phyloP scores from a whole-genome alignment of 2,888 invertebrate genomes.

The Agrochola macilenta region DNA sequence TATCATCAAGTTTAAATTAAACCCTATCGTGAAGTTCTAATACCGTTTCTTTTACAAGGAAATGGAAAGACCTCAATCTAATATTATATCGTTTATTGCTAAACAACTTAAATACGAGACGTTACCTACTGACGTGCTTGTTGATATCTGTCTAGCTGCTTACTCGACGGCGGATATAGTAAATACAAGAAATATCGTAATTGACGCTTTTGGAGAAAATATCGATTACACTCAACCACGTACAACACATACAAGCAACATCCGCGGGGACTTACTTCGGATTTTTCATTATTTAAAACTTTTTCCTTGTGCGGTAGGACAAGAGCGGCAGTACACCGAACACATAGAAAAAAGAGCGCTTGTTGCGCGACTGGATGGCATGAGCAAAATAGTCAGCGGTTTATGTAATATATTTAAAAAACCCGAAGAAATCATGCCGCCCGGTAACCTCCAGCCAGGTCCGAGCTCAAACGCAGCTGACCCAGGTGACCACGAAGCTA shows the following conservation, averaged over 20 bases:
- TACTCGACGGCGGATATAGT: constrained; percentile 4
- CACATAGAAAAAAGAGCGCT: constrained; percentile 3
- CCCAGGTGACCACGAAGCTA: neutral
- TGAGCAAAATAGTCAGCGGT: neutral
- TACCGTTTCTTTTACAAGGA: neutral
- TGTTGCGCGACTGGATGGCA: neutral
- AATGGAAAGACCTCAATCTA: constrained; percentile 4
- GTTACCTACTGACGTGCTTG: neutral
- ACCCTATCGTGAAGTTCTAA: neutral
- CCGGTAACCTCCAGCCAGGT: neutral
- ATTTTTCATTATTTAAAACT: constrained; percentile 7
- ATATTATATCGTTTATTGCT: constrained; percentile 22
- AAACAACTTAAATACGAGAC: neutral
- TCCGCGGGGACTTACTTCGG: constrained; percentile 5
- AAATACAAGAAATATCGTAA: neutral
- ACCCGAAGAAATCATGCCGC: neutral
- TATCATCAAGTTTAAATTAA: neutral
- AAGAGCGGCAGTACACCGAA: neutral
- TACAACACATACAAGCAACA: neutral
- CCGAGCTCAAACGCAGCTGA: neutral
- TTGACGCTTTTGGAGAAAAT: constrained; percentile 18
- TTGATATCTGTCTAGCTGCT: neutral
- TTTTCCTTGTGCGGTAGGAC: neutral
- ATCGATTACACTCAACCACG: constrained; percentile 2
- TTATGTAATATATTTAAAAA: neutral